These are phyloP conservation scores for Volucella inflata DNA, from an alignment of 2,888 invertebrate genomes.

Conservation along the genomic window DNA sequence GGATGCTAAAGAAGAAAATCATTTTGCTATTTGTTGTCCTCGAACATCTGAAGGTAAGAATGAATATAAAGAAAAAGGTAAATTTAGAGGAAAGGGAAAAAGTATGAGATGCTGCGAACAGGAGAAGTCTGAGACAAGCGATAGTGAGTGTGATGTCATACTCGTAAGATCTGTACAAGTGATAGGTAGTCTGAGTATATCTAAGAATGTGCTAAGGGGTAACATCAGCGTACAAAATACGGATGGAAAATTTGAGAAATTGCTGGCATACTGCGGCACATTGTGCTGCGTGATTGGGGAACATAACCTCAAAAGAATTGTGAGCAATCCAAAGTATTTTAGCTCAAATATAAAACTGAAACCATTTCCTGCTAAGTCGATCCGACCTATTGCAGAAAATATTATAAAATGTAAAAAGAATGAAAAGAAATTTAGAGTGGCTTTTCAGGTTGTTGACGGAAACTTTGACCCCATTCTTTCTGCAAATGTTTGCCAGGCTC, in stretches of 20 bases:
- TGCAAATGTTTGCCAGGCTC: too few species aligned
- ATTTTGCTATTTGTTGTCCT: too few species aligned
- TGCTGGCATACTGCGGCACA: conserved; percentile 1
- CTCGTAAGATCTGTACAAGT: conserved; percentile 1
- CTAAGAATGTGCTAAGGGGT: conserved; percentile 1
- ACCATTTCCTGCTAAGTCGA: too few species aligned
- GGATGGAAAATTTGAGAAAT: not conserved
- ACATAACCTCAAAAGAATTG: conserved; percentile 1
- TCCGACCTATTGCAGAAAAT: too few species aligned
- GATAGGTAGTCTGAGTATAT: conserved; percentile 2
- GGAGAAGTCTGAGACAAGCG: not conserved
- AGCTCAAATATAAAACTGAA: too few species aligned
- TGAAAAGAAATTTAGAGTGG: too few species aligned
- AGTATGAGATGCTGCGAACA: not conserved
- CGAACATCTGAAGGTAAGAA: too few species aligned
- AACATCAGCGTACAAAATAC: not conserved
- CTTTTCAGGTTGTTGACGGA: too few species aligned
- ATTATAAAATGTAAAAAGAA: too few species aligned
- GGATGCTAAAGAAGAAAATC: too few species aligned
- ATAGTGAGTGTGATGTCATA: conserved; percentile 10
- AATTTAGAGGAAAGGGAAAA: not conserved
- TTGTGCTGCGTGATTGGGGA: conserved; percentile 8
- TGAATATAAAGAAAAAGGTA: not conserved
- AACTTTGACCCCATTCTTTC: too few species aligned
- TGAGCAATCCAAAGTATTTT: not conserved